Evolutionary conservation across 2,888 invertebrate genomes (phyloP).

Genomic region (Thereva nobilitata): DNA sequence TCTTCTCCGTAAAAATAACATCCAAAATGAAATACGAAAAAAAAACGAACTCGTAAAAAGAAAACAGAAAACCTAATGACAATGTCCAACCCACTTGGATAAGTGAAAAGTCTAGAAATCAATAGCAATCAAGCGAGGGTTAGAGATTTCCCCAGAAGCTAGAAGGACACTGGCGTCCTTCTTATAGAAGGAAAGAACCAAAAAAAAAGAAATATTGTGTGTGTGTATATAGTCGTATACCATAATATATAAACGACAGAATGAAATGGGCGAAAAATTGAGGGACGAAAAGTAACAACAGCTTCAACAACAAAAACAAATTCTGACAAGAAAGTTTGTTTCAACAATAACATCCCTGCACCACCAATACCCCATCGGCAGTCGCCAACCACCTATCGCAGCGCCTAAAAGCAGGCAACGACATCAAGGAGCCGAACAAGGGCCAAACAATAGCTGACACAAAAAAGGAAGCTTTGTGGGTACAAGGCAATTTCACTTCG

Average conservation of each 20-base stretch:
- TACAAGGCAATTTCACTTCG: conserved; percentile 33
- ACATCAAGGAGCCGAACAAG: conserved; percentile 26
- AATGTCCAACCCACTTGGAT: not conserved
- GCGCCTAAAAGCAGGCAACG: conserved; percentile 15
- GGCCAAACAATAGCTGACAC: conserved; percentile 28
- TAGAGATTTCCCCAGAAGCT: conserved; percentile 4
- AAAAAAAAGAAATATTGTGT: not conserved
- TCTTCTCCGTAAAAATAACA: too few relatives aligned
- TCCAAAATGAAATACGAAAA: too few relatives aligned
- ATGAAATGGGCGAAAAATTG: conserved; percentile 33
- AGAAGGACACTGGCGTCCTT: not conserved
- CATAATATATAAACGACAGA: not conserved
- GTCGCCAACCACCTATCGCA: conserved; percentile 13
- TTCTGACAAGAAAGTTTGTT: conserved; percentile 41
- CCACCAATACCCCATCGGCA: not conserved
- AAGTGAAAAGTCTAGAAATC: conserved; percentile 25
- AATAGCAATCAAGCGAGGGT: conserved; percentile 26
- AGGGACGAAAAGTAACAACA: conserved; percentile 24
- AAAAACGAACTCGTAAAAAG: too few relatives aligned
- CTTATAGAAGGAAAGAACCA: conserved; percentile 7
- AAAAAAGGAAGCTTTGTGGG: conserved; percentile 32
- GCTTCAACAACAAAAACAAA: conserved; percentile 35
- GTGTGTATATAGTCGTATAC: not conserved
- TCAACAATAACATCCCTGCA: conserved; percentile 36
- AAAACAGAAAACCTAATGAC: conserved; percentile 1